phyloP scores from a whole-genome alignment of 2,113 vertebrate species.

The Elephantulus edwardii region DNA sequence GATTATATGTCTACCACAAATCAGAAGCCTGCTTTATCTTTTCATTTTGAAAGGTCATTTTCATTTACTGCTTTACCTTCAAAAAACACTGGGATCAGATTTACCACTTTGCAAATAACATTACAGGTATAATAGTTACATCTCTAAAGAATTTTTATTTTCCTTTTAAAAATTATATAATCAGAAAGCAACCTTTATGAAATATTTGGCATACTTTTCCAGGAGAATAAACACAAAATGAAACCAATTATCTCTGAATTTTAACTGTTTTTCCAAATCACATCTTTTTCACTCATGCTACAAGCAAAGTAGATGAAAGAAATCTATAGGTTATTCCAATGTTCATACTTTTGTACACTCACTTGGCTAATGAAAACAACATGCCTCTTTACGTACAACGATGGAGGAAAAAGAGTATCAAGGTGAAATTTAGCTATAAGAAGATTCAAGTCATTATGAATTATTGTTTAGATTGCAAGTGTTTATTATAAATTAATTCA shows the following conservation, averaged over 20 bases:
- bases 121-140: not conserved
- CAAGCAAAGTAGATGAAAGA: constrained; percentile 33
- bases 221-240: not conserved
- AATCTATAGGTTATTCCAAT: not conserved
- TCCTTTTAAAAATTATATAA: constrained; percentile 48
- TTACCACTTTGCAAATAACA: constrained; percentile 38
- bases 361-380: constrained; percentile 3
- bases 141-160: not conserved
- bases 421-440: not conserved
- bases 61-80: constrained; percentile 52
- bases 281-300: not conserved
- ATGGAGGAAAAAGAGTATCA: not conserved
- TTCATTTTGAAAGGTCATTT: constrained; percentile 42
- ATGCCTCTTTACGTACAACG: constrained; percentile 13
- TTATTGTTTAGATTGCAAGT: not conserved
- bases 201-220: not conserved
- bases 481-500: constrained; percentile 18
- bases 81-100: not conserved
- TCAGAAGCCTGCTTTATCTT: constrained; percentile 34
- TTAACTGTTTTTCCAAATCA: not conserved
- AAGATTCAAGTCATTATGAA: not conserved
- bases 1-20: constrained; percentile 55
- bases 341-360: not conserved
- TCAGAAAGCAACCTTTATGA: constrained; percentile 34
- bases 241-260: constrained; percentile 21